Evolutionary conservation across 2,797 vertebrate genomes (phyloP), one percentile per base, ranked within the genome.

Genomic region (Anabacerthia variegaticeps): DNA sequence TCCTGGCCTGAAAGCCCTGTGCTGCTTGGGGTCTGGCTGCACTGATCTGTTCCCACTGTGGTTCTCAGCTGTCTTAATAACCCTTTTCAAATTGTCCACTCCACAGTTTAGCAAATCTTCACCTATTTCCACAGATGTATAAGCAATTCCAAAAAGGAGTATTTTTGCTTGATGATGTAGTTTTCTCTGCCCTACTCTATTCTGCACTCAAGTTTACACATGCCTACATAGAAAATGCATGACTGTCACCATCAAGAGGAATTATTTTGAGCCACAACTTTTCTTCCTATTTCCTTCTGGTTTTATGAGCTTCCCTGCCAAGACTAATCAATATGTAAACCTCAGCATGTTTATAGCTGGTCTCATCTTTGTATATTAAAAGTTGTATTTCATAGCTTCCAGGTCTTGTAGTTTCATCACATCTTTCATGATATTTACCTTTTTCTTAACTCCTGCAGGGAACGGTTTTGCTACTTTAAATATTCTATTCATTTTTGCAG

Each of bases 231-330:
- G 84, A 48, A 87, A 87, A 89, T 23, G 30, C 36, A 10, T 1
- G 6, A 32, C 48, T 73, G 23, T 72, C 69, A 67, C 44, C 87
- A 56, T 54, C 52, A 76, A 59, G 52, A 82, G 51, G 51, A 44
- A 61, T 67, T 82, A n/a, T 52, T 88, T n/a, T 59, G 85, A 93
- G 72, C 72, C 87, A 74, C 73, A 90, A 46, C 36, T n/a, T 91
- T 93, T 89, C 90, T 68, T 87, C 52, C 37, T 80, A 12, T 88
- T 79, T 20, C 37, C 32, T 83, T 61, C 81, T 83, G 75, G 8
- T 52, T 85, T 91, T 77, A 55, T n/a, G 56, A 88, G 52, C 61
- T 83, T 72, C 54, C 67, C 65, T 85, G 59, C 75, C 78, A 67
- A 56, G 71, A 69, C 62, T 43, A 62, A 82, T 91, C 84, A 52